These are phyloP conservation scores for Pelusios castaneus DNA, from an alignment of 2,113 vertebrate species.

Conservation along the genomic window DNA sequence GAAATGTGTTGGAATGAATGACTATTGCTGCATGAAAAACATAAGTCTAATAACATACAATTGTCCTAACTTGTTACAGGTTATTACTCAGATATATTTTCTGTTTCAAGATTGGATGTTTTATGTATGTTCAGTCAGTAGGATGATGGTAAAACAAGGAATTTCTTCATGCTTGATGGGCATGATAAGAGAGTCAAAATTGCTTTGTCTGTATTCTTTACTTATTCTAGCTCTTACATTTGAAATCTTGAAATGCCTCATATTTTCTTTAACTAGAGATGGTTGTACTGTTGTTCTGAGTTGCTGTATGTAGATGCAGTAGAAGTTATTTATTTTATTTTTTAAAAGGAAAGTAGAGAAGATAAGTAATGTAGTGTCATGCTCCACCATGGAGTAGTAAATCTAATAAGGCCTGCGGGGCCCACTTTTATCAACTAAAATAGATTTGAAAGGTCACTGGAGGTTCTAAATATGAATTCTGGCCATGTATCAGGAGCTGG, in stretches of 20 bases:
- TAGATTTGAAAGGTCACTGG: constrained; percentile 59
- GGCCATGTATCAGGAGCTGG: constrained; percentile 25
- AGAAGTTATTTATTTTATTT: constrained; percentile 40
- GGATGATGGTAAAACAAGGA: neutral
- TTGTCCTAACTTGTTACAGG: neutral
- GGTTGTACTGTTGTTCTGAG: neutral
- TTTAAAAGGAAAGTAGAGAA: constrained; percentile 40
- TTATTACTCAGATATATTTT: neutral
- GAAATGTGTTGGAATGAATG: neutral
- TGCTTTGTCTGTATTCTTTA: neutral
- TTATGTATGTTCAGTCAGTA: neutral
- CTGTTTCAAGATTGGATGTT: neutral
- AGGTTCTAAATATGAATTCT: constrained; percentile 31
- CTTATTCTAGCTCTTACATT: neutral
- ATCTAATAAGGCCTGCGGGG: constrained; percentile 63
- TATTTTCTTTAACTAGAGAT: neutral
- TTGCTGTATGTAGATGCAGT: constrained; percentile 27
- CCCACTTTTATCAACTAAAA: constrained; percentile 55
- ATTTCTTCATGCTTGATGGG: neutral
- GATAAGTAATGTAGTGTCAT: constrained; percentile 27
- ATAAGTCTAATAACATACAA: neutral
- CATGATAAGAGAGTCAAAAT: neutral
- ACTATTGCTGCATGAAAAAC: neutral
- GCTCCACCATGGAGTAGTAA: constrained; percentile 43
- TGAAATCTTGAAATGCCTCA: neutral